Evolutionary conservation across 2,888 invertebrate species (phyloP), one percentile per base, ranked within the genome.

Genomic region (Caenorhabditis japonica): DNA sequence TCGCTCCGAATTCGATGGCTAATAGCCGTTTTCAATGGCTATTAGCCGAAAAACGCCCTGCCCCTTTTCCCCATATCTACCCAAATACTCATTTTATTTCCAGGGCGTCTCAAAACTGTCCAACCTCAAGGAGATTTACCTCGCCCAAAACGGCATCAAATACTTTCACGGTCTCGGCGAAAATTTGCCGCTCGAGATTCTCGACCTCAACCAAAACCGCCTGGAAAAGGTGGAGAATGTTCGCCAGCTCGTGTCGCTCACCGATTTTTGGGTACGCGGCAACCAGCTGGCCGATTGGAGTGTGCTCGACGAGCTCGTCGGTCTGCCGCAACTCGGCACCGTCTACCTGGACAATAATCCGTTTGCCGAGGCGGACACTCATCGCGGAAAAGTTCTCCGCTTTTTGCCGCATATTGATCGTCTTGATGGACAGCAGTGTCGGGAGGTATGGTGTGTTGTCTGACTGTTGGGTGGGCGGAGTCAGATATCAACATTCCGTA

Each of bases 111-210:
- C 92, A 0, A 90, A 91, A 5, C 89, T 95, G 25, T 90, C 88
- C 0, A 92, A 93, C 58, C 89, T 97, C 71, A 92, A 93, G 46
- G 94, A 97, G 87, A 88, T 97, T 19, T 97, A 97, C 88, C 87
- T 96, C 75, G 95, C 95, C 0, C 94, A 96, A 89, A 97, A 97
- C 90, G 95, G 94, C 10, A 91, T 97, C 49, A 91, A 91, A 60
- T 87, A 85, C 38, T 88, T 97, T 71, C 93, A 94, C 87, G 93
- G 93, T 72, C 88, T 95, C 77, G 90, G 91, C 0, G 90, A 73
- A 15, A 76, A 79, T 51, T 44, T 59, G 21, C 71, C 71, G 1
- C 75, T 84, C 19, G 81, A 83, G 55, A 75, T 83, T 17, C 75
- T 85, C 33, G 85, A 85, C 58, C 52, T 85, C 41, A 84, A 84